These are phyloP conservation scores for Caenorhabditis panamensis DNA, from an alignment of 2,888 invertebrate genomes.

Conservation along the genomic window DNA sequence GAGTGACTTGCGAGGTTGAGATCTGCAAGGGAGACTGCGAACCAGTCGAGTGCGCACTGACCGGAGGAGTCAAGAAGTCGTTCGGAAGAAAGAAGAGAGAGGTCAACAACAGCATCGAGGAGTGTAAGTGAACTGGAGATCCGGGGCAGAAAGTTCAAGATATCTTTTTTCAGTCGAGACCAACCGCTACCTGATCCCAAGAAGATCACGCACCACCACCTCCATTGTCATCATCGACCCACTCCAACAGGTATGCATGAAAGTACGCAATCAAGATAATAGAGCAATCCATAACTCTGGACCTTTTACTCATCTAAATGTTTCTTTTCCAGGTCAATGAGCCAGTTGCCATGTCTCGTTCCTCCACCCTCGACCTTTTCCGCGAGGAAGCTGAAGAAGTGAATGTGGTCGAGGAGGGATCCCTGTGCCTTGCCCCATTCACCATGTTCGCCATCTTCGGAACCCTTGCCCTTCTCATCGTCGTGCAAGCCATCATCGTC, in stretches of 20 bases:
- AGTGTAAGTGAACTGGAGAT: slow-evolving; percentile 61
- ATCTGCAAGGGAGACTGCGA: slow-evolving; percentile 81
- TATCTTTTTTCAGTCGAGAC: slow-evolving; percentile 77
- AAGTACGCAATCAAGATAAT: slow-evolving; percentile 10
- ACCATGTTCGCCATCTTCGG: slow-evolving; percentile 76
- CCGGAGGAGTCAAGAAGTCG: slow-evolving; percentile 73
- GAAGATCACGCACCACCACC: slow-evolving; percentile 78
- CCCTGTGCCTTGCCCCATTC: slow-evolving; percentile 74
- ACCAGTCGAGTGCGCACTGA: slow-evolving; percentile 77
- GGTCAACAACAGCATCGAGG: slow-evolving; percentile 69
- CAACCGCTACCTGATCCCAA: slow-evolving; percentile 78
- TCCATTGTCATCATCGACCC: slow-evolving; percentile 80
- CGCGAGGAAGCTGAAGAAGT: slow-evolving; percentile 67
- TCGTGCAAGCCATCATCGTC: slow-evolving; percentile 76
- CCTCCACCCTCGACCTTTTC: slow-evolving; percentile 65
- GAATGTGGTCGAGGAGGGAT: slow-evolving; percentile 37
- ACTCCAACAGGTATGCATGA: slow-evolving; percentile 73
- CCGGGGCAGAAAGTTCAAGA: neutral
- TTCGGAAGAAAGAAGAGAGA: slow-evolving; percentile 81
- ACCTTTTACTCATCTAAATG: no score
- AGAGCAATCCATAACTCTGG: neutral
- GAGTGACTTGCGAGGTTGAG: slow-evolving; percentile 80
- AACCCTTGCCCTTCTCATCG: slow-evolving; percentile 73
- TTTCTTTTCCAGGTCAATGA: slow-evolving; percentile 72
- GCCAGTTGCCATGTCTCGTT: slow-evolving; percentile 72